Percentiles rank a stretch among this genome's conserved stretches.
These are phyloP conservation scores for Silurus aristotelis DNA, from an alignment of 2,797 vertebrate species.

Conservation along the genomic window DNA sequence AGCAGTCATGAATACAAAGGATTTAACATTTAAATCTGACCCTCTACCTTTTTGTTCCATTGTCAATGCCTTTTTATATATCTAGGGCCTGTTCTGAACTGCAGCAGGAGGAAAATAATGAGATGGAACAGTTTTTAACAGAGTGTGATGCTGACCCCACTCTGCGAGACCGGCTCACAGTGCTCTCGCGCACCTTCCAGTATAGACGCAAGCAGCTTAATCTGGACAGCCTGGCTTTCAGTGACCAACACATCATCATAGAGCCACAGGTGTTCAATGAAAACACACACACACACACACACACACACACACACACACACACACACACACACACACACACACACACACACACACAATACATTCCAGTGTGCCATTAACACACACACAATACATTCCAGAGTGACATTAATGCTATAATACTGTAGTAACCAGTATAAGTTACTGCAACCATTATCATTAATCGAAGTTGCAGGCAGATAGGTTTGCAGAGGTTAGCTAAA, in stretches of 20 bases:
- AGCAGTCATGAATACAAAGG: slow-evolving; percentile 14
- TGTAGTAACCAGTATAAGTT: background rate
- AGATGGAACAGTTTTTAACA: slow-evolving; percentile 62
- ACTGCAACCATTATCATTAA: background rate
- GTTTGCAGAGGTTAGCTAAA: background rate
- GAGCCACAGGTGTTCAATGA: slow-evolving; percentile 69
- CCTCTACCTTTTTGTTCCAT: background rate
- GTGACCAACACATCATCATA: slow-evolving; percentile 62
- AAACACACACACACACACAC: background rate
- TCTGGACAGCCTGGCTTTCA: slow-evolving; percentile 66
- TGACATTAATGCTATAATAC: background rate
- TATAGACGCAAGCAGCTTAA: slow-evolving; percentile 60
- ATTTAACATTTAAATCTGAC: background rate
- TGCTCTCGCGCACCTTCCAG: slow-evolving; percentile 66
- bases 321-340: too few species aligned
- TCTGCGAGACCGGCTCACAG: slow-evolving; percentile 59
- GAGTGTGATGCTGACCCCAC: slow-evolving; percentile 65
- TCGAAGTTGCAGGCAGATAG: background rate
- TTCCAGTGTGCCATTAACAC: background rate
- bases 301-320: too few species aligned
- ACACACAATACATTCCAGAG: background rate
- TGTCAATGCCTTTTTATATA: slow-evolving; percentile 16
- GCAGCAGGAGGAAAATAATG: slow-evolving; percentile 59
- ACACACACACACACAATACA: too few species aligned
- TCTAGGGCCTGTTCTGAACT: slow-evolving; percentile 65